These are phyloP conservation scores for Pyrrhia umbra DNA, from an alignment of 2,888 invertebrate genomes.

Conservation along the genomic window DNA sequence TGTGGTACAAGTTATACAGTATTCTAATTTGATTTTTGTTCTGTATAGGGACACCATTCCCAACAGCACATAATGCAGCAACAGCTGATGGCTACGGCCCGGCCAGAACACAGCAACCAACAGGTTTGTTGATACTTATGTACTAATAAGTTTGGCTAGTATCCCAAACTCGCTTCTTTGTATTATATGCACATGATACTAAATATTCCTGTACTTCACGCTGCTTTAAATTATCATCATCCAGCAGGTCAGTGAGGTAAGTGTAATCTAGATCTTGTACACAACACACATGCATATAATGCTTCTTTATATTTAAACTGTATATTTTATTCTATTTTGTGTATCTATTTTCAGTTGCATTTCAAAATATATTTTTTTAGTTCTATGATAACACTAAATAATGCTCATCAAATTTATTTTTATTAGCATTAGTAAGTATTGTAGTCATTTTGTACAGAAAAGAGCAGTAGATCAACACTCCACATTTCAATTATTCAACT, in stretches of 20 bases:
- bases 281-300: conserved; percentile 7
- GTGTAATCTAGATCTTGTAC: conserved; percentile 60
- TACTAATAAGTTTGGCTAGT: conserved; percentile 12
- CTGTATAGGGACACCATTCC: conserved; percentile 83
- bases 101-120: conserved; percentile 85
- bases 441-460: too few species aligned
- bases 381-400: too few species aligned
- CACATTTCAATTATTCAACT: too few species aligned
- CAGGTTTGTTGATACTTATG: conserved; percentile 74
- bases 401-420: background rate
- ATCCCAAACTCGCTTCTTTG: conserved; percentile 43
- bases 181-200: conserved; percentile 70
- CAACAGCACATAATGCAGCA: conserved; percentile 90
- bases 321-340: background rate
- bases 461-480: too few species aligned
- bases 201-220: conserved; percentile 76
- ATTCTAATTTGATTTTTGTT: conserved; percentile 33
- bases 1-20: background rate
- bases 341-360: too few species aligned
- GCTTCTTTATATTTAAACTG: conserved; percentile 6
- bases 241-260: conserved; percentile 86
- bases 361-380: too few species aligned
- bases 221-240: conserved; percentile 77
- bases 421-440: too few species aligned
- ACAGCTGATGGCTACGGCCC: conserved; percentile 81